Evolutionary conservation across 2,113 vertebrate genomes (phyloP).

Genomic region (Setophaga petechia): DNA sequence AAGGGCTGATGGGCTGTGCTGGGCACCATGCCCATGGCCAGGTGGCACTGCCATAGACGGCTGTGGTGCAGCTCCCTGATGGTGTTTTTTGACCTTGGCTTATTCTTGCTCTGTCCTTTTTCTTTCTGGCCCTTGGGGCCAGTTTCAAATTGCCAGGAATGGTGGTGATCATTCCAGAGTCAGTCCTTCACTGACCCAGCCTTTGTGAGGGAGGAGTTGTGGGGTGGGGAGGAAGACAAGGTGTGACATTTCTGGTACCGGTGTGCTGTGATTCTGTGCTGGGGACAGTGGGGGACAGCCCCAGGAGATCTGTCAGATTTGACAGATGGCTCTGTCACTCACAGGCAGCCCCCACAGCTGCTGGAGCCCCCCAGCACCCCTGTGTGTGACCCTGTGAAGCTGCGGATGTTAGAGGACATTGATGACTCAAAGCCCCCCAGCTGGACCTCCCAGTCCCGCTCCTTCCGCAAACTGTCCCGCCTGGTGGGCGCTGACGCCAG

Average conservation of each 20-base stretch:
- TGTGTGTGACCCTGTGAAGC: constrained; percentile 87
- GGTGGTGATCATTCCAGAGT: not conserved
- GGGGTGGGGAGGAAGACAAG: not conserved
- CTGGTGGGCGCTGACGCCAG: constrained; percentile 93
- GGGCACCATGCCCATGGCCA: not conserved
- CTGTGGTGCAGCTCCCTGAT: not conserved
- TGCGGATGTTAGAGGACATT: constrained; percentile 90
- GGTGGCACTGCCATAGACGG: not conserved
- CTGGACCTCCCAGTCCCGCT: constrained; percentile 93
- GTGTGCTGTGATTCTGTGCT: not conserved
- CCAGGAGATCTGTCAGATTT: not conserved
- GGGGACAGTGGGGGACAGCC: not conserved
- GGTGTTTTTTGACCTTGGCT: not conserved
- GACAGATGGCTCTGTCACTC: constrained; percentile 21
- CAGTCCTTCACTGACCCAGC: not conserved
- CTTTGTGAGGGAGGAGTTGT: not conserved
- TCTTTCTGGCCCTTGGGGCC: not conserved
- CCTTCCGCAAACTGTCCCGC: constrained; percentile 93
- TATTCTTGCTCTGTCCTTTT: not conserved
- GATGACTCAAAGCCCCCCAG: constrained; percentile 92
- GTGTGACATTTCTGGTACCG: rapidly evolving
- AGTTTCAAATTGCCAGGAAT: not conserved
- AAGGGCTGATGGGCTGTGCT: not conserved
- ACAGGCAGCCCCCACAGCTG: constrained; percentile 70
- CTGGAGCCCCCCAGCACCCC: not conserved